phyloP scores from a whole-genome alignment of 1,140 invertebrate genomes.

The Notospermus geniculatus region DNA sequence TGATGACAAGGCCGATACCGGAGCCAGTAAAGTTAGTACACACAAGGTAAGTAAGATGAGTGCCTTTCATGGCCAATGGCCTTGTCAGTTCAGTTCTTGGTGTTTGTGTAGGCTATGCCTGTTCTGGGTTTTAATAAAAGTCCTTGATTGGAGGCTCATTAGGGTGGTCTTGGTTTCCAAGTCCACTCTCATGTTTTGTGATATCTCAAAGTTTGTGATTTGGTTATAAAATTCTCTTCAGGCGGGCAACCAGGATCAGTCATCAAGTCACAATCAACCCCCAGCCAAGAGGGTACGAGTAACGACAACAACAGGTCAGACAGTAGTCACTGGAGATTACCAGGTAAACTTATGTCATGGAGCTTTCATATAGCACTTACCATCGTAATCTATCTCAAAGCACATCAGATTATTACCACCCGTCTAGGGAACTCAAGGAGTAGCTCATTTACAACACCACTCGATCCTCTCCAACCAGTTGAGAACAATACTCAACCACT shows the following conservation, averaged over 20 bases:
- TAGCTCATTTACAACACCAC: not conserved
- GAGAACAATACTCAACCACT: not conserved
- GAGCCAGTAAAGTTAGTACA: conserved; percentile 31
- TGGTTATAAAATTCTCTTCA: conserved; percentile 4
- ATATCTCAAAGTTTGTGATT: too few species aligned
- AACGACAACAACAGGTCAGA: conserved; percentile 29
- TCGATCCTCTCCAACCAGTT: not conserved
- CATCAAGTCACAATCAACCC: conserved; percentile 47
- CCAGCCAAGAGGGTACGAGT: conserved; percentile 46
- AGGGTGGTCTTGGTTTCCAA: conserved; percentile 20
- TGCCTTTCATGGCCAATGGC: not conserved
- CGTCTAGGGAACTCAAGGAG: conserved; percentile 10
- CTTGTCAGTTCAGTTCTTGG: not conserved
- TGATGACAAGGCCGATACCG: conserved; percentile 62
- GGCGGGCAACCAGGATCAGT: conserved; percentile 34
- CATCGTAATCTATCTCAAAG: conserved; percentile 4
- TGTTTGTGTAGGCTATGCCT: not conserved
- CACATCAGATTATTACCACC: conserved; percentile 17
- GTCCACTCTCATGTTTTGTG: too few species aligned
- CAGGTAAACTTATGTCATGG: conserved; percentile 29
- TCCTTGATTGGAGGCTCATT: too few species aligned
- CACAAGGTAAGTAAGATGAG: not conserved
- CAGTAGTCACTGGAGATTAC: conserved; percentile 46
- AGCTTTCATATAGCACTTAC: not conserved
- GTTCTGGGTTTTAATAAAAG: too few species aligned